Evolutionary conservation across 2,113 vertebrate genomes (phyloP).

Genomic region (Coregonus clupeaformis): DNA sequence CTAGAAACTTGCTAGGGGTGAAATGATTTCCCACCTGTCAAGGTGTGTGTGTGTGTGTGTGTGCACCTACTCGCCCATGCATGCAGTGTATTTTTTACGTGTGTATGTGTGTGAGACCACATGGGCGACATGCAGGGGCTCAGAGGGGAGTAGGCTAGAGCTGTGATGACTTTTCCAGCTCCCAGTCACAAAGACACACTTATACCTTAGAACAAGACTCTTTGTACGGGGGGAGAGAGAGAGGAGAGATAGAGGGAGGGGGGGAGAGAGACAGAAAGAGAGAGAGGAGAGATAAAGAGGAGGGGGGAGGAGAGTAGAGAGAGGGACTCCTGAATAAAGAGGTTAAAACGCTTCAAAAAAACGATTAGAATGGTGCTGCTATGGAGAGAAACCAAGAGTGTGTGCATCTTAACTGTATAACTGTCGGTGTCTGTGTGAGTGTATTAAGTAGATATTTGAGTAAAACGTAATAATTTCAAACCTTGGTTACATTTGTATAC

Average conservation of each 20-base stretch:
- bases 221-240: constrained; percentile 8
- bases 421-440: too few relatives aligned
- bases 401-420: too few relatives aligned
- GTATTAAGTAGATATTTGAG: too few relatives aligned
- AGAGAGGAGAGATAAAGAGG: background rate
- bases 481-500: too few relatives aligned
- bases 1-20: constrained; percentile 37
- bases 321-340: too few relatives aligned
- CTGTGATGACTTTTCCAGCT: constrained; percentile 66
- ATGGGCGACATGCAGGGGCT: constrained; percentile 58
- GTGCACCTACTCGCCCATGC: background rate
- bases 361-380: too few relatives aligned
- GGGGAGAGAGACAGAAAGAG: background rate
- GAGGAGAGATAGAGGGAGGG: background rate
- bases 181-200: constrained; percentile 55
- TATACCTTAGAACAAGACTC: constrained; percentile 18
- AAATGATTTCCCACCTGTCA: constrained; percentile 65
- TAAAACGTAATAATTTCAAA: too few relatives aligned
- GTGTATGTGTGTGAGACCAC: constrained; percentile 51
- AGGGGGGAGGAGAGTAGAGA: rapidly evolving
- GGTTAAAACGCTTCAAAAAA: too few relatives aligned
- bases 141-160: constrained; percentile 25
- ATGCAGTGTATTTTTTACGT: constrained; percentile 16
- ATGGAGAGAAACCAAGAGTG: too few relatives aligned
- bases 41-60: constrained; percentile 20